Base-by-base conservation (phyloP, 1,140 invertebrate species). In the Ips typographus region DNA sequence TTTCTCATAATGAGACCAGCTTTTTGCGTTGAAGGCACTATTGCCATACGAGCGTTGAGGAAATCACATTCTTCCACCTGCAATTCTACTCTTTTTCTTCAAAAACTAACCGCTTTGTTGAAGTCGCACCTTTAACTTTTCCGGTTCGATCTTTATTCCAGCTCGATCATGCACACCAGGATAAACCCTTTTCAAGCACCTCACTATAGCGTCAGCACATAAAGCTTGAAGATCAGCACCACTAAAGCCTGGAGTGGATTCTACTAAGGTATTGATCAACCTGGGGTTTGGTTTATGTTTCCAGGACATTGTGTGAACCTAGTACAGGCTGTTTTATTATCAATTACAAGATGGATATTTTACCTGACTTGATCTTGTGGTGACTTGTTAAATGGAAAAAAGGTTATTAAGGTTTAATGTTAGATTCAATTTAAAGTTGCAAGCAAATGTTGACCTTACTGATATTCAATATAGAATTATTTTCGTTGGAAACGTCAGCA, bases 141-240 rank as follows among this genome's bases (percentile, higher is more conserved):
- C 83, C 2, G 90, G 85, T 81, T 96, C 89, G 36, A 97, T 85
- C 38, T 92, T 82, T n/a, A 96, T 61, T 65, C 73, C 92, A 22
- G 22, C 22, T 22, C 22, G 22, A 22, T 22, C 22, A 93, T 85
- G 67, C 86, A 88, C 86, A 84, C 96, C 93, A 1, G 94, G 94
- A 82, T 94, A 96, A 0, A 89, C 86, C 78, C 93, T 82, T 71
- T 90, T 84, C 53, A 96, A 80, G 41, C 92, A 91, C 74, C 88
- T 88, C 69, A 95, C 84, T 1, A 94, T 91, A 70, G 94, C 90
- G 84, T 96, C 93, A 2, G 93, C 88, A 76, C 92, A 94, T 4
- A 97, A 78, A 5, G 93, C 90, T 77, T 90, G 89, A 1, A 97
- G 82, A 83, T 97, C 95, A 36, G 94, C 94, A 4, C 94, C 95